Percentiles rank a stretch among this genome's conserved stretches.
These are phyloP conservation scores for Ectobius pallidus DNA, from an alignment of 2,888 invertebrate species.

Conservation along the genomic window DNA sequence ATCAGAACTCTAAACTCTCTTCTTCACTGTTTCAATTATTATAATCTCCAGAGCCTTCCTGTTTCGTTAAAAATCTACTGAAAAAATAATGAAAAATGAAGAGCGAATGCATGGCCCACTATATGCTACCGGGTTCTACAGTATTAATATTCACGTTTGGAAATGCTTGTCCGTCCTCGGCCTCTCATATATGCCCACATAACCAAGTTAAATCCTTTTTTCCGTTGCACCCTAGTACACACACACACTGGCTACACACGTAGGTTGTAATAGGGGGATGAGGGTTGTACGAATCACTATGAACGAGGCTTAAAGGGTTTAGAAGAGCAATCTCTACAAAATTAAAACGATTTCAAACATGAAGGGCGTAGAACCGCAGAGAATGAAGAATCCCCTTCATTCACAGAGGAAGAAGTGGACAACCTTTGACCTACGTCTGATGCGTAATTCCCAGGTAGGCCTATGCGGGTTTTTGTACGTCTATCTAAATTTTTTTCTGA, in stretches of 20 bases:
- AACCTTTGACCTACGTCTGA: background rate
- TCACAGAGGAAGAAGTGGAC: background rate
- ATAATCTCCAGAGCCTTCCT: no score
- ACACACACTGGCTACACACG: no score
- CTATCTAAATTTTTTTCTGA: background rate
- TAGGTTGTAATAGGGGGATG: no score
- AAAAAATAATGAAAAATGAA: no score
- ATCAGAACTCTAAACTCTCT: no score
- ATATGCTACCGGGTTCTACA: no score
- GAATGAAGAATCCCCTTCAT: background rate
- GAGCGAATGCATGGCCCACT: no score
- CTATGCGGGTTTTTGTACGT: background rate
- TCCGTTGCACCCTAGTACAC: background rate
- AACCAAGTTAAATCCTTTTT: background rate
- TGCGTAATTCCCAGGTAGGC: background rate
- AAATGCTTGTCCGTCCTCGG: background rate
- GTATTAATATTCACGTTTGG: background rate
- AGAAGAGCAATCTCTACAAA: slow-evolving; percentile 7
- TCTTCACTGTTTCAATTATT: no score
- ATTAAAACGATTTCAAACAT: slow-evolving; percentile 18
- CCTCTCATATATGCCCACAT: background rate
- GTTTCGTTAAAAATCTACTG: no score
- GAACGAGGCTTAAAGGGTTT: background rate
- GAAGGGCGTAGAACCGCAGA: background rate
- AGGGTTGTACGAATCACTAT: background rate